A percentile compares a stretch with the other conserved stretches of the same genome.
These are phyloP conservation scores for Columba janthina DNA, from an alignment of 2,113 vertebrate species.

Conservation along the genomic window DNA sequence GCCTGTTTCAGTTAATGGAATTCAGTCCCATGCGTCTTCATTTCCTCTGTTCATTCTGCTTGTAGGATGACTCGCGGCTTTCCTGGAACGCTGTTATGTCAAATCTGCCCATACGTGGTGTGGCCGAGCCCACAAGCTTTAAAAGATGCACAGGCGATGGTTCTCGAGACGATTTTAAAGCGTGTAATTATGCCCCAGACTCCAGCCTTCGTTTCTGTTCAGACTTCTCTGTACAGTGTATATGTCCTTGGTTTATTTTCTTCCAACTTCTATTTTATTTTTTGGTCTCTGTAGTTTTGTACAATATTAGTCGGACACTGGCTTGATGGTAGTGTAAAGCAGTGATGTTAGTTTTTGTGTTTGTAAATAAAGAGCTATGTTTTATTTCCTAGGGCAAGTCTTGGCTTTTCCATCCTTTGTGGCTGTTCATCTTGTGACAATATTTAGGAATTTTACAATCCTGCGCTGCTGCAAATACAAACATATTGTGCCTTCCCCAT, in stretches of 20 bases:
- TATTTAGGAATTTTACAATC: not conserved
- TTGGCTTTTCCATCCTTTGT: not conserved
- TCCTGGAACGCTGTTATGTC: not conserved
- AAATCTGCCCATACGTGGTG: not conserved
- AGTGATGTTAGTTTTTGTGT: conserved; percentile 44
- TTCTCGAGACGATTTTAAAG: not conserved
- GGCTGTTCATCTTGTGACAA: fast-evolving
- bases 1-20: not conserved
- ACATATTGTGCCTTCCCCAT: not conserved
- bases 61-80: not conserved
- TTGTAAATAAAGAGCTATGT: conserved; percentile 80
- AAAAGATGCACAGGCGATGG: not conserved
- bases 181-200: not conserved
- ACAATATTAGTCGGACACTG: conserved; percentile 42
- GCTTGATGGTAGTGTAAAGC: conserved; percentile 16
- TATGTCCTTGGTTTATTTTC: conserved; percentile 6
- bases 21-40: not conserved
- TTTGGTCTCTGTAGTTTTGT: conserved; percentile 67
- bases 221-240: conserved; percentile 53
- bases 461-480: not conserved
- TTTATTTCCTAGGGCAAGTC: conserved; percentile 67
- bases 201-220: not conserved
- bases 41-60: not conserved
- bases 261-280: conserved; percentile 6
- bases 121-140: not conserved